These are phyloP conservation scores for Leptodon cayanensis DNA, from an alignment of 2,797 vertebrate genomes.

Conservation along the genomic window DNA sequence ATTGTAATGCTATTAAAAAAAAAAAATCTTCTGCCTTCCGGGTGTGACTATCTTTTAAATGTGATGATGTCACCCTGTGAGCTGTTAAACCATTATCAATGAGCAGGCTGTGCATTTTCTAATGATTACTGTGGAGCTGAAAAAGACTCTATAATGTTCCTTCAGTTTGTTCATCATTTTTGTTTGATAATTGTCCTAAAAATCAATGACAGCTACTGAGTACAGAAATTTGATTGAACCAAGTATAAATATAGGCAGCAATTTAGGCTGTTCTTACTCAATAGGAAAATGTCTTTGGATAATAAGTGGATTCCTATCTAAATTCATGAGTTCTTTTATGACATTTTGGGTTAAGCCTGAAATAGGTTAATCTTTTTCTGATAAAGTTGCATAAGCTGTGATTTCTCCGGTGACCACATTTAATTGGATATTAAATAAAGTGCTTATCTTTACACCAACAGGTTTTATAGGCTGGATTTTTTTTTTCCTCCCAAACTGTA, in stretches of 20 bases:
- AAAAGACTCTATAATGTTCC: slow-evolving; percentile 49
- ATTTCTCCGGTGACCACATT: slow-evolving; percentile 78
- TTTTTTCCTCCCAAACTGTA: background rate
- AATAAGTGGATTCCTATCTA: slow-evolving; percentile 81
- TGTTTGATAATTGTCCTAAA: slow-evolving; percentile 70
- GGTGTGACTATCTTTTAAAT: slow-evolving; percentile 23
- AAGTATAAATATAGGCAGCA: slow-evolving; percentile 72
- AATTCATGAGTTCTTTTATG: slow-evolving; percentile 82
- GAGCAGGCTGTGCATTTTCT: slow-evolving; percentile 15
- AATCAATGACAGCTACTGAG: slow-evolving; percentile 69
- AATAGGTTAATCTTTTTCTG: slow-evolving; percentile 81
- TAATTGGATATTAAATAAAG: slow-evolving; percentile 83
- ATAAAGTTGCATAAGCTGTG: slow-evolving; percentile 79
- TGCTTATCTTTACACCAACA: slow-evolving; percentile 80
- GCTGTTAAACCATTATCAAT: slow-evolving; percentile 40
- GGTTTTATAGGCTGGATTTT: slow-evolving; percentile 66
- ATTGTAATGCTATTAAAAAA: slow-evolving; percentile 10
- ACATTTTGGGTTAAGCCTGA: slow-evolving; percentile 77
- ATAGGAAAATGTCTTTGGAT: slow-evolving; percentile 76
- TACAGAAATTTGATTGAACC: slow-evolving; percentile 72
- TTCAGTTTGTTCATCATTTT: slow-evolving; percentile 64
- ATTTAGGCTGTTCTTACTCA: slow-evolving; percentile 68
- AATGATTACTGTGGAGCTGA: slow-evolving; percentile 38
- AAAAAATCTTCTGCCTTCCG: background rate
- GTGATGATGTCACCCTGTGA: slow-evolving; percentile 37